These are phyloP conservation scores for Eumaeus atala DNA, from an alignment of 1,140 invertebrate species.

Conservation along the genomic window DNA sequence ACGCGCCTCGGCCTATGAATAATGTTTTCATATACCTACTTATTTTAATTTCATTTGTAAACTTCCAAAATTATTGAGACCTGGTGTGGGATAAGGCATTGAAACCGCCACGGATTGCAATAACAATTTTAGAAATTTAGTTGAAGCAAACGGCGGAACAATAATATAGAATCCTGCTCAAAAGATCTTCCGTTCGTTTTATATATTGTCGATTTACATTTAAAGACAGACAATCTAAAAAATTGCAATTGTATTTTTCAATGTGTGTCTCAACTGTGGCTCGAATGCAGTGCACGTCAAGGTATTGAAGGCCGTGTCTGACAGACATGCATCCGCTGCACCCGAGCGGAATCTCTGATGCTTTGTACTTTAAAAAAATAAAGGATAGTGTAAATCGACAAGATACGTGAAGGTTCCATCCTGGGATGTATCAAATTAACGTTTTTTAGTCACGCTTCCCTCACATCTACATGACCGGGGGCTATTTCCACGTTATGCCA, in stretches of 20 bases:
- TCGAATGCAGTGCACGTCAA: conserved; percentile 46
- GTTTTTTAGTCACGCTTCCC: conserved; percentile 44
- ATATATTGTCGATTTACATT: too few species aligned
- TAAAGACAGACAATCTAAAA: too few species aligned
- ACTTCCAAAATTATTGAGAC: neutral
- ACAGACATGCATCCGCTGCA: conserved; percentile 47
- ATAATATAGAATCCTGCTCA: too few species aligned
- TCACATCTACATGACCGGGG: conserved; percentile 24
- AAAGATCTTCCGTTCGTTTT: too few species aligned
- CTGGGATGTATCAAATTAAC: conserved; percentile 43
- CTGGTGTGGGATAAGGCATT: neutral
- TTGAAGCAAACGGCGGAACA: too few species aligned
- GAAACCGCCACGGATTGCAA: neutral
- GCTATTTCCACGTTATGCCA: conserved; percentile 18
- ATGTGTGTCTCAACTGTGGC: conserved; percentile 20
- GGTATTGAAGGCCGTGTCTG: conserved; percentile 41
- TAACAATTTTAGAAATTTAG: too few species aligned
- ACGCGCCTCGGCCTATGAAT: conserved; percentile 10
- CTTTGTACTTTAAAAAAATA: conserved; percentile 36
- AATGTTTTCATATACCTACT: conserved; percentile 5
- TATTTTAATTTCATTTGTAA: neutral
- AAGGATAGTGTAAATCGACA: conserved; percentile 36
- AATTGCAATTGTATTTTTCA: too few species aligned
- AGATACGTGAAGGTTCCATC: conserved; percentile 36
- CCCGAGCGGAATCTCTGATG: conserved; percentile 45